Base-by-base conservation (phyloP, 2,888 invertebrate species). In the Adineta ricciae region DNA sequence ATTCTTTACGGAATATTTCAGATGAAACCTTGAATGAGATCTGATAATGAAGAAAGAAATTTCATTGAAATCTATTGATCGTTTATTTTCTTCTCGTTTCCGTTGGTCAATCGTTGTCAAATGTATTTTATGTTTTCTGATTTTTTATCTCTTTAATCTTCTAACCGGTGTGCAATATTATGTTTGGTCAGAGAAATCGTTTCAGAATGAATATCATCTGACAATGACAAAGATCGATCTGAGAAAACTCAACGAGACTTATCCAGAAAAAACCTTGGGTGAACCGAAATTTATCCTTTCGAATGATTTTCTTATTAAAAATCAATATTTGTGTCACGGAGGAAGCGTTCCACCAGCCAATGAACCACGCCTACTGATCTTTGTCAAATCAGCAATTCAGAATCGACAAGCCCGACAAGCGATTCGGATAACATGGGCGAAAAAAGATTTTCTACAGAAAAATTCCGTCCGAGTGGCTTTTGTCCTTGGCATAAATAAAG, bases 351-450 rank as follows among this genome's bases (percentile, higher is more conserved):
- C 1, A 27, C 27, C 32, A 64, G 1, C 1, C 9, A 78, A n/a
- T n/a, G 21, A 38, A 32, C 84, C 84, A 27, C 27, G 36, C 56
- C 14, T 73, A 41, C 50, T 85, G 19, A 84, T 84, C 19, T 4
- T 85, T 24, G 56, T 85, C 0, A 85, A 85, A 84, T 85, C 85
- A 24, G 83, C 83, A 8, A 36, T 85, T 46, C 73, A n/a, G 3
- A 83, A 85, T 56, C 83, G n/a, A 38, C n/a, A 52, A 52, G 49
- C 83, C 27, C 49, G 85, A 83, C 78, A 38, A 38, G 84, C 84
- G 1, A 85, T 85, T 49, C 27, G 85, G n/a, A 78, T 83, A 36
- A 85, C 85, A 56, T 85, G 85, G 85, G 85, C 73, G 24, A 52
- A 52, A 19, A 73, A 85, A 52, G n/a, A n/a, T 21, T n/a, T 24